A percentile compares a stretch with the other conserved stretches of the same genome.
Evolutionary conservation across 2,797 vertebrate species (phyloP).

Genomic region (Schizopygopsis pylzovi): DNA sequence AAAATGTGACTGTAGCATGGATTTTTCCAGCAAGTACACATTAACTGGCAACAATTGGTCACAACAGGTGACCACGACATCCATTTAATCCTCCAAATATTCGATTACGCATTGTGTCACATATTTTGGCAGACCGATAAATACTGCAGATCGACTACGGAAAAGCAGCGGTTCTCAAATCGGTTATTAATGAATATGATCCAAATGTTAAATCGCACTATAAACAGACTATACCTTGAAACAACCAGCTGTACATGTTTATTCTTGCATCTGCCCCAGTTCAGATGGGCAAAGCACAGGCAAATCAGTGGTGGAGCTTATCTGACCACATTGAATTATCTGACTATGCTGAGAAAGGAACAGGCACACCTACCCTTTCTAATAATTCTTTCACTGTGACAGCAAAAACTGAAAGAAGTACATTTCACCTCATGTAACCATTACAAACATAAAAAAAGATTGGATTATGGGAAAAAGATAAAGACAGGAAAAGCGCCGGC

Average conservation of each 20-base stretch:
- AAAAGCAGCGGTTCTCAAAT: not conserved
- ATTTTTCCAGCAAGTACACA: not conserved
- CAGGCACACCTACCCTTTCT: constrained; percentile 29
- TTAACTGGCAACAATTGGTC: not conserved
- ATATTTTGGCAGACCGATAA: not conserved
- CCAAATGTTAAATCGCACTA: not conserved
- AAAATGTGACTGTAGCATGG: not conserved
- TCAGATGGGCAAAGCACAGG: constrained; percentile 56
- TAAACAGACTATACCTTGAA: not conserved
- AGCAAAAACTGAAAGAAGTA: not conserved
- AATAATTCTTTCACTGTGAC: not conserved
- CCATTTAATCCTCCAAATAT: not conserved
- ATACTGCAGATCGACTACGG: not conserved
- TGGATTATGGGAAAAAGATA: not conserved
- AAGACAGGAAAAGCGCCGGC: constrained; percentile 10
- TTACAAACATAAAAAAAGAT: not conserved
- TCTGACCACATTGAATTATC: constrained; percentile 60
- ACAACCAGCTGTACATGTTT: not conserved
- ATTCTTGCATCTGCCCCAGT: constrained; percentile 27
- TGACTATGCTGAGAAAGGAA: constrained; percentile 27
- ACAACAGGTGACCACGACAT: not conserved
- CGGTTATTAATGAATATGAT: not conserved
- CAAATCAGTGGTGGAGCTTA: constrained; percentile 62
- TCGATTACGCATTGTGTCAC: not conserved
- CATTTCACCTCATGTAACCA: not conserved